Conservation (phyloP, 2,888 invertebrate genomes). For the Drosophila paranaensis region DNA sequence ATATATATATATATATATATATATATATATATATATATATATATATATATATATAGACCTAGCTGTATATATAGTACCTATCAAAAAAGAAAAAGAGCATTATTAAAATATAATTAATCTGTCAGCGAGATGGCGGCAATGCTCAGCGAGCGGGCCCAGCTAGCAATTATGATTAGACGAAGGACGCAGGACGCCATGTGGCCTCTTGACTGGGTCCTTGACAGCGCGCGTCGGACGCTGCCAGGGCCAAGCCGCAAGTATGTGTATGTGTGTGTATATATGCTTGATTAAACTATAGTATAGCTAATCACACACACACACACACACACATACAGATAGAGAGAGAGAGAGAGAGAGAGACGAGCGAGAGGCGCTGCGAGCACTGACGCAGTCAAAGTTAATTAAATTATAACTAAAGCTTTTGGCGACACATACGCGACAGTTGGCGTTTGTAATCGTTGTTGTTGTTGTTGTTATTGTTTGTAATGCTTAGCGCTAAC, state of each 20-base stretch:
- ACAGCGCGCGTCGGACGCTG: constrained; percentile 34
- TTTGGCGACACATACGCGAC: constrained; percentile 54
- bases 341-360: too few species aligned
- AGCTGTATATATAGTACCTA: constrained; percentile 5
- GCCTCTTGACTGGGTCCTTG: constrained; percentile 46
- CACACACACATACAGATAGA: not conserved
- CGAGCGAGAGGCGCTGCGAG: not conserved
- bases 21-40: not conserved
- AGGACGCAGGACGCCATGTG: constrained; percentile 31
- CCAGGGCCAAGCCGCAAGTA: constrained; percentile 40
- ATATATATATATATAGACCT: not conserved
- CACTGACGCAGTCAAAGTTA: constrained; percentile 67
- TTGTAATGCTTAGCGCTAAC: constrained; percentile 44
- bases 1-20: too few species aligned
- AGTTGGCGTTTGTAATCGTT: constrained; percentile 38
- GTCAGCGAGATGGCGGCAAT: constrained; percentile 40
- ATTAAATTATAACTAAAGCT: constrained; percentile 78
- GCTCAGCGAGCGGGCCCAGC: constrained; percentile 42
- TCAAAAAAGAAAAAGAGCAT: constrained; percentile 34
- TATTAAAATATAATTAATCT: constrained; percentile 74
- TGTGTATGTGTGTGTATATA: constrained; percentile 23
- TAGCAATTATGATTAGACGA: constrained; percentile 63
- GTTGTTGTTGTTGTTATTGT: constrained; percentile 30
- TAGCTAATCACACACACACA: constrained; percentile 57
- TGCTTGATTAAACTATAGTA: constrained; percentile 58